These are phyloP conservation scores for Arion vulgaris DNA, from an alignment of 1,140 invertebrate species.

Conservation along the genomic window DNA sequence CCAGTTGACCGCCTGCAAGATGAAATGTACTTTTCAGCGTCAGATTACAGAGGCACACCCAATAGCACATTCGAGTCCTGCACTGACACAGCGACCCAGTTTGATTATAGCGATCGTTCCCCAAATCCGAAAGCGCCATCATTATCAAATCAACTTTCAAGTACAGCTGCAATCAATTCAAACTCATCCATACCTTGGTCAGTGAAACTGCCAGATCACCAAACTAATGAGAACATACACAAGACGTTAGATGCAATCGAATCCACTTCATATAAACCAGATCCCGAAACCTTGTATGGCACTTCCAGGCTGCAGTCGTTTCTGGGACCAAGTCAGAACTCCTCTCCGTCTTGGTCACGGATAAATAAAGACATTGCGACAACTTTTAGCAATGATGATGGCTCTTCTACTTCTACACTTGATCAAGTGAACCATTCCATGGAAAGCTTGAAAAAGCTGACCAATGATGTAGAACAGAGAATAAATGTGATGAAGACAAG, in stretches of 20 bases:
- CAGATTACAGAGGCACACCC: not conserved
- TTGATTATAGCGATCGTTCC: not conserved
- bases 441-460: slow-evolving; percentile 59
- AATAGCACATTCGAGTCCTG: not conserved
- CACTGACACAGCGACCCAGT: not conserved
- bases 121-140: not conserved
- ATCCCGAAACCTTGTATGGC: slow-evolving; percentile 28
- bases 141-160: not conserved
- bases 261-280: slow-evolving; percentile 18
- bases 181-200: not conserved
- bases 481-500: slow-evolving; percentile 58
- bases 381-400: not conserved
- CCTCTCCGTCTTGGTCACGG: not conserved
- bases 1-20: not conserved
- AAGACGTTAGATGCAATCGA: slow-evolving; percentile 3
- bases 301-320: slow-evolving; percentile 10
- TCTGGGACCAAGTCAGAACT: not conserved
- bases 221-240: slow-evolving; percentile 22
- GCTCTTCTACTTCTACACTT: not conserved
- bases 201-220: not conserved
- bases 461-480: slow-evolving; percentile 60
- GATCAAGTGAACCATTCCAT: slow-evolving; percentile 55
- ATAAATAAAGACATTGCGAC: not conserved
- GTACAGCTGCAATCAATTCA: not conserved
- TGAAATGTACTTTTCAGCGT: not conserved